Evolutionary conservation across 2,888 invertebrate species (phyloP).

Genomic region (Drosophila paranaensis): DNA sequence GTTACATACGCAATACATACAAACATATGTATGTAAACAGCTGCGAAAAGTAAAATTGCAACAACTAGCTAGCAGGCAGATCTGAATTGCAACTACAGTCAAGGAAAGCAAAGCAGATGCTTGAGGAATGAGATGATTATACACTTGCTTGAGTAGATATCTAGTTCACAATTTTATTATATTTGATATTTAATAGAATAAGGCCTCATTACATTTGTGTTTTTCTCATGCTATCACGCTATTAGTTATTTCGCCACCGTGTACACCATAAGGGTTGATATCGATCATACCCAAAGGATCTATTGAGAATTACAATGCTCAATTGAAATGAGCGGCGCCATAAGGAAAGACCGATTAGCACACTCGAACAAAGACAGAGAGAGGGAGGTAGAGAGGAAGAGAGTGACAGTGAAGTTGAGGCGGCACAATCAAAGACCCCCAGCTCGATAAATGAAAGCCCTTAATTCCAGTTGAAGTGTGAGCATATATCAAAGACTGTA

Average conservation of each 20-base stretch:
- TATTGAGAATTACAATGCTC: neutral
- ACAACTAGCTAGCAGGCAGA: too few species aligned
- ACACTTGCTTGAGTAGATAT: too few species aligned
- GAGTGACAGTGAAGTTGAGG: neutral
- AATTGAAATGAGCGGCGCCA: constrained; percentile 9
- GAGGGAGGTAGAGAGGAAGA: neutral
- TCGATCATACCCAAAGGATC: constrained; percentile 22
- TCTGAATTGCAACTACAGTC: too few species aligned
- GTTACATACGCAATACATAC: neutral
- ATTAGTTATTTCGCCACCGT: too few species aligned
- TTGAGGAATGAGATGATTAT: too few species aligned
- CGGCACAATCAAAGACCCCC: constrained; percentile 20
- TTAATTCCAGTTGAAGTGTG: neutral
- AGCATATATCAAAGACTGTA: constrained; percentile 1
- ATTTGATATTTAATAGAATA: too few species aligned
- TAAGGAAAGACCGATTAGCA: constrained; percentile 13
- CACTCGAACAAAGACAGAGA: neutral
- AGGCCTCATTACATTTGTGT: too few species aligned
- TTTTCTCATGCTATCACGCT: neutral
- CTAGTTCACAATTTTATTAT: too few species aligned
- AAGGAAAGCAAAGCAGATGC: neutral
- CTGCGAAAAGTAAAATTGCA: neutral
- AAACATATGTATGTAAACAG: neutral
- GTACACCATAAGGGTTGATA: constrained; percentile 26
- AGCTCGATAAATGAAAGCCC: too few species aligned